Percentiles rank a stretch among this genome's conserved stretches.
phyloP scores from a whole-genome alignment of 1,140 invertebrate species.

The Colletes latitarsis region DNA sequence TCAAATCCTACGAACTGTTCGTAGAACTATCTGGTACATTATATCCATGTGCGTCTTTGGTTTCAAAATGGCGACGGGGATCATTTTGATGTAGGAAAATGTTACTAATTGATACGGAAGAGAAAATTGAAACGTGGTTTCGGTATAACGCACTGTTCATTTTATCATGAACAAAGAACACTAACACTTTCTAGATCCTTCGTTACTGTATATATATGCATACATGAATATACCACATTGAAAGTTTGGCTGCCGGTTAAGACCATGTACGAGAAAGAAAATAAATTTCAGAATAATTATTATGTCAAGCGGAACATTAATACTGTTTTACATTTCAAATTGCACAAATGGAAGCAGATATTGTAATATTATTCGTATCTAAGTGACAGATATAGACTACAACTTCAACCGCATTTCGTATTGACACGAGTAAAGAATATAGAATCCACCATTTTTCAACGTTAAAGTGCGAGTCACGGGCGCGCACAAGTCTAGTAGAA shows the following conservation, averaged over 20 bases:
- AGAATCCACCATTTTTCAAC: slow-evolving; percentile 57
- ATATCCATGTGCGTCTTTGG: slow-evolving; percentile 52
- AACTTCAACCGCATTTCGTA: slow-evolving; percentile 25
- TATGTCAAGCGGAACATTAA: not conserved
- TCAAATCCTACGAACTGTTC: not conserved
- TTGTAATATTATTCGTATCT: not conserved
- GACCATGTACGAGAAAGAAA: not conserved
- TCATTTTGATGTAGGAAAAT: slow-evolving; percentile 38
- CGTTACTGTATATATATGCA: not conserved
- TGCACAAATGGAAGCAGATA: not conserved
- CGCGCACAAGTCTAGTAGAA: slow-evolving; percentile 7
- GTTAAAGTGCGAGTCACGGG: slow-evolving; percentile 40
- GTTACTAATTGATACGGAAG: slow-evolving; percentile 37
- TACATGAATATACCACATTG: not conserved
- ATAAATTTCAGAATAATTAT: not conserved
- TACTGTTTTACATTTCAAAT: too few relatives aligned
- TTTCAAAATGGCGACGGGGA: slow-evolving; percentile 62
- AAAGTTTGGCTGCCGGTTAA: slow-evolving; percentile 23
- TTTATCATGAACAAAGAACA: slow-evolving; percentile 50
- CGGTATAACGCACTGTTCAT: not conserved
- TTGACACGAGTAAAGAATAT: slow-evolving; percentile 38
- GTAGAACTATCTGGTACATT: slow-evolving; percentile 12
- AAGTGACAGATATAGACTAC: slow-evolving; percentile 11
- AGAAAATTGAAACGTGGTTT: slow-evolving; percentile 21
- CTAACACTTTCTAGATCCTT: slow-evolving; percentile 49